A percentile compares a stretch with the other conserved stretches of the same genome.
phyloP scores from a whole-genome alignment of 2,797 vertebrate species.

The Euphonia xanthogaster region DNA sequence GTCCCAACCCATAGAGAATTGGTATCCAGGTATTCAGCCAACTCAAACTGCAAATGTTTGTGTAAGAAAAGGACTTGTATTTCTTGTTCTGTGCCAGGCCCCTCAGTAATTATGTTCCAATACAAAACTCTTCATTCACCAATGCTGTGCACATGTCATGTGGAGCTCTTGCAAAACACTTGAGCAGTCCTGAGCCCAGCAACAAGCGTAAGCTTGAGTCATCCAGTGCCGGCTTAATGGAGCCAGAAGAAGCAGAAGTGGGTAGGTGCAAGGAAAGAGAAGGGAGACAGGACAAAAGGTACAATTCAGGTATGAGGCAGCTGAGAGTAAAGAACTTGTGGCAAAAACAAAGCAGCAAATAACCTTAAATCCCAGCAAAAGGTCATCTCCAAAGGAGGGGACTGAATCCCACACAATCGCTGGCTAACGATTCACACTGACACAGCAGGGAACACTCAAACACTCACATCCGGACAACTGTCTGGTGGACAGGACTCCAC shows the following conservation, averaged over 20 bases:
- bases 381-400: not conserved
- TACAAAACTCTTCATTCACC: slow-evolving; percentile 54
- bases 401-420: not conserved
- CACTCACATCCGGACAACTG: not conserved
- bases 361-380: not conserved
- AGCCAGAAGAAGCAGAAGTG: not conserved
- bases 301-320: not conserved
- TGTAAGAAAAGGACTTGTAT: slow-evolving; percentile 57
- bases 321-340: not conserved
- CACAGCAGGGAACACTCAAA: not conserved
- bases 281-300: not conserved
- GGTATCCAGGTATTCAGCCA: slow-evolving; percentile 63
- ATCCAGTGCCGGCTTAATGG: accelerated
- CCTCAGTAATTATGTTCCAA: slow-evolving; percentile 25
- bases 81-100: slow-evolving; percentile 54
- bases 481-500: not conserved
- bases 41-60: slow-evolving; percentile 70
- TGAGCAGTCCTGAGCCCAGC: not conserved
- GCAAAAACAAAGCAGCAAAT: not conserved
- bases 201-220: not conserved
- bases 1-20: slow-evolving; percentile 40
- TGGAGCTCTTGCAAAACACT: not conserved
- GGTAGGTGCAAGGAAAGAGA: not conserved
- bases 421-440: not conserved
- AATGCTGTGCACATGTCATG: not conserved